Base-by-base conservation (phyloP, 2,797 vertebrate genomes). In the Calcarius lapponicus region DNA sequence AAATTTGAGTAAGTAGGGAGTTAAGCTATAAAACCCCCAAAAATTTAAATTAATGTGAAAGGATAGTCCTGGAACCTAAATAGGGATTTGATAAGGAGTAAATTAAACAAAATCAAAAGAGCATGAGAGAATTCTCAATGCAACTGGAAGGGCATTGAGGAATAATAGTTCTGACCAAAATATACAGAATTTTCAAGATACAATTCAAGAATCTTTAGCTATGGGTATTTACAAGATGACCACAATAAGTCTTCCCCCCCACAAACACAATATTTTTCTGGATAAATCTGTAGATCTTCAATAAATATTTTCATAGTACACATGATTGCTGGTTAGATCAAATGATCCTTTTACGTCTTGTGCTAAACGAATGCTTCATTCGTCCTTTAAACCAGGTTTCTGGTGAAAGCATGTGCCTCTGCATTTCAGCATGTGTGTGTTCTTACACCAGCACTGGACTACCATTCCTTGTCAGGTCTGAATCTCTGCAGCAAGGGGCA, bases 231-330 rank as follows among this genome's bases (percentile, higher is more conserved):
- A 45, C 21, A 90, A 53, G 64, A 66, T 38, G 19, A 38, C 4
- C 6, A 47, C 9, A 51, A 2, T 54, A 86, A 71, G 7, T 28
- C 26, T 61, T 74, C 48, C 10, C 7, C 7, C 4, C 4, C 12
- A 6, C 38, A 1, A 0, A 0, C 13, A 34, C 13, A 26, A 9
- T 51, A 31, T 17, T 10, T 58, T 76, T 43, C 0, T 3, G 38
- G 25, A 17, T 61, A 64, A 89, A 69, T 74, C 3, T 17, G 0
- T 34, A 4, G 50, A 40, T 36, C 11, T 75, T 81, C 57, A n/a
- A 36, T 53, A 90, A 79, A 69, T 86, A 81, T 43, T 84, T 78
- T 84, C 29, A 17, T 11, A 29, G 9, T 51, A 24, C 3, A 1
- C 38, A 7, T 5, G 5, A 45, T 71, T 66, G 13, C 19, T 57